Evolutionary conservation across 92 coral and sea anemone genomes (phyloP).

Genomic region (Parazoanthus swiftii): DNA sequence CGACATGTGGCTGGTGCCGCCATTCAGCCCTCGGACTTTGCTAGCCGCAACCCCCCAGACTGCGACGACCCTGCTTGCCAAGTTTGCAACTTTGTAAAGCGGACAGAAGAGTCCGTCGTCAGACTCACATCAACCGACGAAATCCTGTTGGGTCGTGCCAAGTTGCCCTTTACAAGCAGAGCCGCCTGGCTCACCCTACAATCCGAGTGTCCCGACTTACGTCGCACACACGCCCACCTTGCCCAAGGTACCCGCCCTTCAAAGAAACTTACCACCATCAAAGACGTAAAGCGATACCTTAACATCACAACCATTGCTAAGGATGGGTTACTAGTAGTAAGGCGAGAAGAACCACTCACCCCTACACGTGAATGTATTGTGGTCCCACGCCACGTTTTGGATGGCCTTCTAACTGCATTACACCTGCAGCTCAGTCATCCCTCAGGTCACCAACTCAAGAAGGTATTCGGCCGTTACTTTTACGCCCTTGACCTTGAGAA

Average conservation of each 20-base stretch:
- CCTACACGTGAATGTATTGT: not conserved
- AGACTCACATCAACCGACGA: not conserved
- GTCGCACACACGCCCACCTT: not conserved
- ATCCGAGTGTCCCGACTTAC: not conserved
- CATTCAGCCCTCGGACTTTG: no score
- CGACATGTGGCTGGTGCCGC: no score
- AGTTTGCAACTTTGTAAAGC: not conserved
- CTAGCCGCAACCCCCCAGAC: not conserved
- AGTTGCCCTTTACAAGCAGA: not conserved
- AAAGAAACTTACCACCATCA: not conserved
- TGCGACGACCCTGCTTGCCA: not conserved
- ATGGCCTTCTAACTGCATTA: not conserved
- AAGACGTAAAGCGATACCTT: not conserved
- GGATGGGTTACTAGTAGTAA: not conserved
- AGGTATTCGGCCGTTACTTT: not conserved
- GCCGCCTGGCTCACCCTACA: not conserved
- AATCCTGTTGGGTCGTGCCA: not conserved
- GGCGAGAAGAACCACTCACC: no score
- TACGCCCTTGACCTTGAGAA: no score
- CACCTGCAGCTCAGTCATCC: conserved; percentile 1
- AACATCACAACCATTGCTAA: not conserved
- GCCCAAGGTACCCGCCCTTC: not conserved
- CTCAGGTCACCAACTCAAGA: not conserved
- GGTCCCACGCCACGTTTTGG: not conserved
- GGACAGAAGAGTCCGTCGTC: not conserved